Percentiles rank a stretch among this genome's conserved stretches.
Evolutionary conservation across 1,140 invertebrate species (phyloP).

Genomic region (Magallana gigas): DNA sequence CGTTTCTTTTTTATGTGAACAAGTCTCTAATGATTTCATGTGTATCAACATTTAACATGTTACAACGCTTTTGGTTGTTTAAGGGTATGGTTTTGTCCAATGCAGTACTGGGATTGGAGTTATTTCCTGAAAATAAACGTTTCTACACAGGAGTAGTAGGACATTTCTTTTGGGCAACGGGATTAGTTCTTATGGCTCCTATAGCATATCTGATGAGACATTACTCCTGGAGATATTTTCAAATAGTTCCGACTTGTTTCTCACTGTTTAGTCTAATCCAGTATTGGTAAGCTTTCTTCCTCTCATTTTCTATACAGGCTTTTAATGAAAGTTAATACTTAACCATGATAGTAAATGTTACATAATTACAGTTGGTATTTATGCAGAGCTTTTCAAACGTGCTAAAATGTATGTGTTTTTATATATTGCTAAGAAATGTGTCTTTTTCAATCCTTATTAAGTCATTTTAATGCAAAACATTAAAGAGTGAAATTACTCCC

Average conservation of each 20-base stretch:
- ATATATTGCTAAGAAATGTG: too few species aligned
- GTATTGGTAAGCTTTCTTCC: conserved; percentile 12
- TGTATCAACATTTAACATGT: not conserved
- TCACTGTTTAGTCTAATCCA: conserved; percentile 26
- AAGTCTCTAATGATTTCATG: too few species aligned
- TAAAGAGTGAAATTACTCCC: too few species aligned
- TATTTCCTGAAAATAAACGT: not conserved
- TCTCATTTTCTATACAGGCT: too few species aligned
- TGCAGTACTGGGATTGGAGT: conserved; percentile 4
- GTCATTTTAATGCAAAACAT: too few species aligned
- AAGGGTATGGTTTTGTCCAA: conserved; percentile 13
- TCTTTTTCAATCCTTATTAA: too few species aligned
- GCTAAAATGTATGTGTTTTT: too few species aligned
- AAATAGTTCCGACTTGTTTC: not conserved
- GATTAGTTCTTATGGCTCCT: not conserved
- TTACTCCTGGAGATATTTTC: conserved; percentile 34
- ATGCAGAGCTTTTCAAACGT: too few species aligned
- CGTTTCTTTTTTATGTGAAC: too few species aligned
- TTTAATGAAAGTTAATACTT: too few species aligned
- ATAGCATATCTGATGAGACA: conserved; percentile 26
- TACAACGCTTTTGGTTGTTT: not conserved
- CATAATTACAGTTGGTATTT: too few species aligned
- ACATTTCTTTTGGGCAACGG: not conserved
- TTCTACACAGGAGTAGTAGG: not conserved
- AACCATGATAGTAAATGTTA: too few species aligned